These are phyloP conservation scores for Leptonema lineaticorne DNA, from an alignment of 1,140 invertebrate genomes.

Conservation along the genomic window DNA sequence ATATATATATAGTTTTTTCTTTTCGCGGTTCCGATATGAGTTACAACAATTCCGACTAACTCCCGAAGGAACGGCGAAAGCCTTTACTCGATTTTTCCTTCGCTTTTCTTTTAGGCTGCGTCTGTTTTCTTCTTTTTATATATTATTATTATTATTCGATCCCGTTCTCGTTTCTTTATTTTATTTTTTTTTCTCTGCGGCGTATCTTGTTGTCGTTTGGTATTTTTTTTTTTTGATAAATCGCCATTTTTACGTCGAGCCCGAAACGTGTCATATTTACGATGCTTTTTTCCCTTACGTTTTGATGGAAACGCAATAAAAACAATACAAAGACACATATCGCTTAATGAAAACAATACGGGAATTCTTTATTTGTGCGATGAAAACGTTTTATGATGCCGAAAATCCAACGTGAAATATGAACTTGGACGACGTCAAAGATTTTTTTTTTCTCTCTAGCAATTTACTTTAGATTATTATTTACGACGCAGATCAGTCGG, in stretches of 20 bases:
- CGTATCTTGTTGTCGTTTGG: too few relatives aligned
- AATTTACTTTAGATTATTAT: too few relatives aligned
- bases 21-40: background rate
- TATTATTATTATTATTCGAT: too few relatives aligned
- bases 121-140: too few relatives aligned
- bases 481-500: too few relatives aligned
- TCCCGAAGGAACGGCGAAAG: background rate
- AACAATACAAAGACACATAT: background rate
- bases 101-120: background rate
- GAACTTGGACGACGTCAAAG: too few relatives aligned
- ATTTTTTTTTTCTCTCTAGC: too few relatives aligned
- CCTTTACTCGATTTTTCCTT: background rate
- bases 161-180: too few relatives aligned
- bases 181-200: background rate
- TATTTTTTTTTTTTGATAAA: slow-evolving; percentile 16
- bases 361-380: too few relatives aligned
- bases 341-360: slow-evolving; percentile 2
- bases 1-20: too few relatives aligned
- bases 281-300: background rate
- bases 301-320: background rate
- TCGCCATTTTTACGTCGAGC: slow-evolving; percentile 1
- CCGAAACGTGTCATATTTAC: slow-evolving; percentile 12
- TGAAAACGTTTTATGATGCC: too few relatives aligned
- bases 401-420: too few relatives aligned
- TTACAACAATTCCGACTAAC: background rate